Conservation (phyloP, 2,888 invertebrate genomes). For the Laspeyria flexula region DNA sequence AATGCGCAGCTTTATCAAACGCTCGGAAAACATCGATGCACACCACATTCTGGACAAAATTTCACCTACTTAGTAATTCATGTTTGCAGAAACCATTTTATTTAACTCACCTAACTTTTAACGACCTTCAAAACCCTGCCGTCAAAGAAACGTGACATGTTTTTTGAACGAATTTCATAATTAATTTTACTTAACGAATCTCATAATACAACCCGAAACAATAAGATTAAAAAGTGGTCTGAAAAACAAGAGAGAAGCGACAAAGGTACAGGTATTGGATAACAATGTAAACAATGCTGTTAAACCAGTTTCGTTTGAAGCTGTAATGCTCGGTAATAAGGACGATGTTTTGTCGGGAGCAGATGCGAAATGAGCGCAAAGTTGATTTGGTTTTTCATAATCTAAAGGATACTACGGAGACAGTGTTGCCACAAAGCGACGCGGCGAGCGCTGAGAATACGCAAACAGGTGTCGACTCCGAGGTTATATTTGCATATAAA, state of each 20-base stretch:
- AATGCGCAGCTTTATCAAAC: conserved; percentile 32
- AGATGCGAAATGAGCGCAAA: conserved; percentile 43
- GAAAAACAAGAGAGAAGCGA: conserved; percentile 49
- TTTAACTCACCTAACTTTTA: conserved; percentile 6
- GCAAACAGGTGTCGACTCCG: conserved; percentile 86
- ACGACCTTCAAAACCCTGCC: conserved; percentile 17
- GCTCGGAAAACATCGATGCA: conserved; percentile 4
- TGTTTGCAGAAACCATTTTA: no score
- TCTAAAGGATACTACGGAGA: conserved; percentile 76
- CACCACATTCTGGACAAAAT: not conserved
- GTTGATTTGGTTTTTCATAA: conserved; percentile 61
- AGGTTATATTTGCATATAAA: conserved; percentile 86
- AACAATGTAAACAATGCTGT: conserved; percentile 27
- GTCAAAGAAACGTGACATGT: conserved; percentile 34
- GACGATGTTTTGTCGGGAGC: conserved; percentile 38
- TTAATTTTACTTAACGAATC: conserved; percentile 53
- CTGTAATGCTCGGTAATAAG: conserved; percentile 40
- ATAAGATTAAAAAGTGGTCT: conserved; percentile 50
- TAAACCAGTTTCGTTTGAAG: conserved; percentile 15
- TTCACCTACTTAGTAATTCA: not conserved
- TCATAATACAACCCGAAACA: conserved; percentile 47
- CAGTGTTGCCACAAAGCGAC: conserved; percentile 78
- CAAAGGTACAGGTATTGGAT: conserved; percentile 40
- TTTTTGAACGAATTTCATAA: conserved; percentile 41
- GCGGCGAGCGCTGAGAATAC: conserved; percentile 80